Evolutionary conservation across 1,140 invertebrate species (phyloP).

Genomic region (Hesperophylax magnus): DNA sequence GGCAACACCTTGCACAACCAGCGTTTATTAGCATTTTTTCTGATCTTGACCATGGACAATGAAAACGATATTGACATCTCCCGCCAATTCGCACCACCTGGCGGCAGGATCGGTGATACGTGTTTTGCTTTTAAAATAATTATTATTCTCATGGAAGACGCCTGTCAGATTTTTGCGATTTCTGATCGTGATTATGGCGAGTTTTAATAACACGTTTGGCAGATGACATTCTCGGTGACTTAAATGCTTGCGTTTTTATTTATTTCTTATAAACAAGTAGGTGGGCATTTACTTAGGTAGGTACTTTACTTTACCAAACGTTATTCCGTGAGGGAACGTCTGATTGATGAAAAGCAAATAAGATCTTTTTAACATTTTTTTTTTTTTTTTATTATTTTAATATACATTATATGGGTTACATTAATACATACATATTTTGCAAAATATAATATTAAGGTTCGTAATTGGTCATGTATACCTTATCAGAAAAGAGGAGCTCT

Average conservation of each 20-base stretch:
- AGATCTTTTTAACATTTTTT: too few species aligned
- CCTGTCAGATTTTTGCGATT: slow-evolving; percentile 26
- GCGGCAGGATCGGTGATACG: background rate
- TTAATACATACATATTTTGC: too few species aligned
- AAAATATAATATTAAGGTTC: too few species aligned
- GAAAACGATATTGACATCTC: slow-evolving; percentile 27
- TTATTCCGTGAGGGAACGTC: too few species aligned
- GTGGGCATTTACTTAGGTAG: background rate
- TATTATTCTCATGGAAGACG: background rate
- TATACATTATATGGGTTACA: too few species aligned
- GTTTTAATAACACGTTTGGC: slow-evolving; percentile 31
- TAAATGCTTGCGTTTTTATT: background rate
- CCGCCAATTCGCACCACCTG: slow-evolving; percentile 12
- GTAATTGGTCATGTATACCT: too few species aligned
- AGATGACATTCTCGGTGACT: slow-evolving; percentile 25
- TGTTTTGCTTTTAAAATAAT: slow-evolving; percentile 11
- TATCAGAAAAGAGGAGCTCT: too few species aligned
- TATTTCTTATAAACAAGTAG: background rate
- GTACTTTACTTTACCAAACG: background rate
- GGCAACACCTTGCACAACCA: slow-evolving; percentile 19
- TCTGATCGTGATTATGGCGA: slow-evolving; percentile 15
- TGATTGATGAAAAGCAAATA: too few species aligned
- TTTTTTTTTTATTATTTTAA: too few species aligned
- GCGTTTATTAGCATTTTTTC: too few species aligned
- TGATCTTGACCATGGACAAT: slow-evolving; percentile 39